These are phyloP conservation scores for Mizuhopecten yessoensis DNA, from an alignment of 1,140 invertebrate species.

Conservation along the genomic window DNA sequence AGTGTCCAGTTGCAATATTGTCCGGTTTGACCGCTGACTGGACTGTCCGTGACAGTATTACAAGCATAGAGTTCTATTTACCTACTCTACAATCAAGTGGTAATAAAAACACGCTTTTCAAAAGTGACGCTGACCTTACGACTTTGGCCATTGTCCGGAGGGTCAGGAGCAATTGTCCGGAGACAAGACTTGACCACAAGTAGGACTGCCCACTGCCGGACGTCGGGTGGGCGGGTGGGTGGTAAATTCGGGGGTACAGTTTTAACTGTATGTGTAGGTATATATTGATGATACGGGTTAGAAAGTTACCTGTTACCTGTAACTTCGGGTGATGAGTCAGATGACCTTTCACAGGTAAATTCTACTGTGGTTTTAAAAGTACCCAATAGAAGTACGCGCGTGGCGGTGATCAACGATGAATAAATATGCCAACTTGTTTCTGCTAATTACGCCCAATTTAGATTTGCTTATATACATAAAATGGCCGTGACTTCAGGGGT, in stretches of 20 bases:
- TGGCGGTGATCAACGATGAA: constrained; percentile 11
- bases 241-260: constrained; percentile 31
- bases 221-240: not conserved
- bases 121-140: constrained; percentile 7
- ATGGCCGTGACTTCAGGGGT: not conserved
- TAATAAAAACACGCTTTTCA: not conserved
- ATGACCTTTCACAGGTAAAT: constrained; percentile 10
- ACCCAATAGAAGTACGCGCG: not conserved
- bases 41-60: not conserved
- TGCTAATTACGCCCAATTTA: constrained; percentile 34
- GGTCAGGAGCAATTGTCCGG: constrained; percentile 21
- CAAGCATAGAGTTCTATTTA: not conserved
- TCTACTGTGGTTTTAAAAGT: not conserved
- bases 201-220: not conserved
- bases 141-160: constrained; percentile 24
- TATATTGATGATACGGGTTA: not conserved
- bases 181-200: constrained; percentile 21
- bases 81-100: not conserved
- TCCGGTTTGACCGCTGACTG: not conserved
- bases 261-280: constrained; percentile 5
- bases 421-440: constrained; percentile 38
- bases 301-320: not conserved
- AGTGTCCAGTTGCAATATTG: not conserved
- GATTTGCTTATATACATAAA: constrained; percentile 36
- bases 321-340: not conserved